Conservation (phyloP, 2,888 invertebrate genomes). For the Gari tellinella region DNA sequence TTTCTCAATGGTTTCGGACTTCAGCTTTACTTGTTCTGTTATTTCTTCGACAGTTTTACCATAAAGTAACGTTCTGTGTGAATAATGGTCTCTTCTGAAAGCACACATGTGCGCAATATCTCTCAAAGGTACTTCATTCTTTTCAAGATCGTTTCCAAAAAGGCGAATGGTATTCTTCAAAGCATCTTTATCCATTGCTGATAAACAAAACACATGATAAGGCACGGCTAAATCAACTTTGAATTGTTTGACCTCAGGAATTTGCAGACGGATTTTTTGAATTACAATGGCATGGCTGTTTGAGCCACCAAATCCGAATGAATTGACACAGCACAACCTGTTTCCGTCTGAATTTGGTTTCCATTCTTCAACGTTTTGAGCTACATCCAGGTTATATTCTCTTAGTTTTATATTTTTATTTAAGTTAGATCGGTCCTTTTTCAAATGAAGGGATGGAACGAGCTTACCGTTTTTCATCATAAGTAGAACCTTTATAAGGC, state of each 20-base stretch:
- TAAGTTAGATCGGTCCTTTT: slow-evolving; percentile 25
- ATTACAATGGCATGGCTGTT: slow-evolving; percentile 7
- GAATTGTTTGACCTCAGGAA: neutral
- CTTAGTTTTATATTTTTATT: slow-evolving; percentile 33
- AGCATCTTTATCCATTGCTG: too few relatives aligned
- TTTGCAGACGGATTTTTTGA: neutral
- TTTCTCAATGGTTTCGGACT: slow-evolving; percentile 11
- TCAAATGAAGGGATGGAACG: slow-evolving; percentile 65
- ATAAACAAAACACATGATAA: too few relatives aligned
- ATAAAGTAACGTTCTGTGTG: slow-evolving; percentile 26
- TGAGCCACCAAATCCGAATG: slow-evolving; percentile 18
- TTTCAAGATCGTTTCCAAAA: neutral
- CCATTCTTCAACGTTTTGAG: slow-evolving; percentile 44
- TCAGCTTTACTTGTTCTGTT: neutral
- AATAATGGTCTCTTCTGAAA: slow-evolving; percentile 31
- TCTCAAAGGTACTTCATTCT: neutral
- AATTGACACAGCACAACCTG: slow-evolving; percentile 4
- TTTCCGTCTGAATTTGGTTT: neutral
- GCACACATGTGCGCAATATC: slow-evolving; percentile 40
- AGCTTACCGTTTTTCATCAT: slow-evolving; percentile 66
- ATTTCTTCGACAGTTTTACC: slow-evolving; percentile 4
- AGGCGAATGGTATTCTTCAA: too few relatives aligned
- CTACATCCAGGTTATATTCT: slow-evolving; percentile 58
- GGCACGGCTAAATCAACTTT: too few relatives aligned
- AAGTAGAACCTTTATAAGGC: slow-evolving; percentile 67